Percentiles rank a stretch among this genome's conserved stretches.
Conservation (phyloP, 2,797 vertebrate species). For the Tympanoctomys barrerae region DNA sequence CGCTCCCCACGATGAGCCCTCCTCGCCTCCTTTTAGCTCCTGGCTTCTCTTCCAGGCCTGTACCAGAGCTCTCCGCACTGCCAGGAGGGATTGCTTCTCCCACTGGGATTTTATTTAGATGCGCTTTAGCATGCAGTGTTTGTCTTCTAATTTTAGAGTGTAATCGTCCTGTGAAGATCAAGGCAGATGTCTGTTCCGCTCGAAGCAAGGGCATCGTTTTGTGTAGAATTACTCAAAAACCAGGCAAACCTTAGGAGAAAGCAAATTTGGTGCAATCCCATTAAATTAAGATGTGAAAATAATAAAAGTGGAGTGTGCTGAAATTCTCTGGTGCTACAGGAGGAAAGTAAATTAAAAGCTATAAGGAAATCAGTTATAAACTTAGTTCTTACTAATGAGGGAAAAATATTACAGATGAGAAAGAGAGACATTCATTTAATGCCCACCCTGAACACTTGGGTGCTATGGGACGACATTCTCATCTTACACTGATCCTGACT, state of each 20-base stretch:
- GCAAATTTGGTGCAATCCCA: neutral
- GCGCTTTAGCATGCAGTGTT: conserved; percentile 20
- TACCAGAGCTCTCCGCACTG: neutral
- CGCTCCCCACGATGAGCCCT: accelerated
- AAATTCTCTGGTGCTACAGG: accelerated
- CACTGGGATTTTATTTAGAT: conserved; percentile 52
- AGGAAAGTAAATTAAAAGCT: neutral
- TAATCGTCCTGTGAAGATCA: conserved; percentile 54
- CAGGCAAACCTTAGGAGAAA: neutral
- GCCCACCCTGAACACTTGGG: accelerated
- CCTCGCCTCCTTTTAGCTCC: neutral
- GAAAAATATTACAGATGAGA: neutral
- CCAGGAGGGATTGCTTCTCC: conserved; percentile 1
- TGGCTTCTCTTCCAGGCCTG: neutral
- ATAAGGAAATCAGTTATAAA: neutral
- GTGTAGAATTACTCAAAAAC: conserved; percentile 8
- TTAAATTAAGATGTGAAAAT: conserved; percentile 6
- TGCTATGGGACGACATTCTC: accelerated
- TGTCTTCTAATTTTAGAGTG: conserved; percentile 73
- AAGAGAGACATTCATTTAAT: accelerated
- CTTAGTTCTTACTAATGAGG: neutral
- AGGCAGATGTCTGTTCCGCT: conserved; percentile 42
- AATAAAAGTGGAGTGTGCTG: neutral
- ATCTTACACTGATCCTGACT: neutral
- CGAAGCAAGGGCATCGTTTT: neutral